Conservation (phyloP, 2,113 vertebrate species). For the Centropus bengalensis region DNA sequence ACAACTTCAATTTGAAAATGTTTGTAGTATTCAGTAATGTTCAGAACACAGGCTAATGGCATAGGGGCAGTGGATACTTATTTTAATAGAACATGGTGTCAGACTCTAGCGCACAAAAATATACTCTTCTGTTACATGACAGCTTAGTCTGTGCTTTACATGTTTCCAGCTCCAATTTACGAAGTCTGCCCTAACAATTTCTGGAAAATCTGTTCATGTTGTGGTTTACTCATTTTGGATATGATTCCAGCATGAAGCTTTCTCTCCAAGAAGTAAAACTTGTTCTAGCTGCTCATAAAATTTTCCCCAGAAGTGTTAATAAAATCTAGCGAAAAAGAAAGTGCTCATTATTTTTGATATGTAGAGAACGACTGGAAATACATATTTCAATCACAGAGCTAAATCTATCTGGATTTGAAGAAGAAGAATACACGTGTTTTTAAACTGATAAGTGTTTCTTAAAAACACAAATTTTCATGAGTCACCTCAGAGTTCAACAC, state of each 20-base stretch:
- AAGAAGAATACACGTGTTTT: conserved; percentile 12
- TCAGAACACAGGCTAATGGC: neutral
- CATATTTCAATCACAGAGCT: conserved; percentile 73
- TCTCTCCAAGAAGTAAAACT: conserved; percentile 73
- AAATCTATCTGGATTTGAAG: conserved; percentile 58
- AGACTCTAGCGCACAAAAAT: neutral
- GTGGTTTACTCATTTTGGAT: conserved; percentile 76
- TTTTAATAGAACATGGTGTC: neutral
- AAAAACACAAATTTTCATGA: conserved; percentile 61
- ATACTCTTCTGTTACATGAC: conserved; percentile 4
- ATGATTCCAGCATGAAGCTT: conserved; percentile 66
- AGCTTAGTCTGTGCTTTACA: conserved; percentile 38
- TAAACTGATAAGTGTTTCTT: conserved; percentile 47
- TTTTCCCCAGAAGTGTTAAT: conserved; percentile 80
- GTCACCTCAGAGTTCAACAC: conserved; percentile 56
- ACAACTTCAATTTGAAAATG: neutral
- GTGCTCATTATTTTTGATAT: conserved; percentile 82
- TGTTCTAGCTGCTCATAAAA: conserved; percentile 79
- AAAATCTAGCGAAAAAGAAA: conserved; percentile 80
- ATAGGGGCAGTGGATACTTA: neutral
- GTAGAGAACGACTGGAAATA: conserved; percentile 72
- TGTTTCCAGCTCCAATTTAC: conserved; percentile 10
- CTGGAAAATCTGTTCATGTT: conserved; percentile 60
- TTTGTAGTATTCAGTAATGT: neutral
- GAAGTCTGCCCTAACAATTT: conserved; percentile 23